Evolutionary conservation across 2,888 invertebrate species (phyloP).

Genomic region (Drosophila recens): DNA sequence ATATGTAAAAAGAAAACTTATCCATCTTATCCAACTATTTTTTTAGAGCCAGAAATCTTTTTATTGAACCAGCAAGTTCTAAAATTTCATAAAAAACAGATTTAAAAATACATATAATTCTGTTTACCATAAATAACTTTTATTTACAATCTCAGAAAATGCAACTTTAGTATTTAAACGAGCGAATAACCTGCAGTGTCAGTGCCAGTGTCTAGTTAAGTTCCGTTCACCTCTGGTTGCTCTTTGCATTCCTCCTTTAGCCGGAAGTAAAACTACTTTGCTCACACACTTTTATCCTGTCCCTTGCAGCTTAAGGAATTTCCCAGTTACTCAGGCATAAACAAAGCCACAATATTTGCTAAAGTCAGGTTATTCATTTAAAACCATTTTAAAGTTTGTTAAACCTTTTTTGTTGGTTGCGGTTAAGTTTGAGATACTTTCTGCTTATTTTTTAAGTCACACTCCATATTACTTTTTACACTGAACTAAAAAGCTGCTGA

Average conservation of each 20-base stretch:
- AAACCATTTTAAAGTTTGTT: conserved; percentile 27
- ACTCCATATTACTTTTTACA: not conserved
- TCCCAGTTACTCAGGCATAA: conserved; percentile 22
- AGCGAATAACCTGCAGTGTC: not conserved
- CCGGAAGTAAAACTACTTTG: conserved; percentile 5
- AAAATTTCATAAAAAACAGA: too few relatives aligned
- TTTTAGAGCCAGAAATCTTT: not conserved
- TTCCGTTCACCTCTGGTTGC: conserved; percentile 1
- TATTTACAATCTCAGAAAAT: not conserved
- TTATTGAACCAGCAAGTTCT: not conserved
- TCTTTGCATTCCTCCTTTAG: not conserved
- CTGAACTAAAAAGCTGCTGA: not conserved
- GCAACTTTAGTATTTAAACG: not conserved
- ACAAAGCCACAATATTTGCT: conserved; percentile 26
- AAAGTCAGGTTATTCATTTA: not conserved
- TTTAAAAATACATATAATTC: not conserved
- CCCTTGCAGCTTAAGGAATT: conserved; percentile 7
- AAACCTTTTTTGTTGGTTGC: not conserved
- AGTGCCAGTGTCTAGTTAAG: not conserved
- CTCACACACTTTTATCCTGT: conserved; percentile 16
- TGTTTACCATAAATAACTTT: not conserved
- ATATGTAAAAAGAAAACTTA: not conserved
- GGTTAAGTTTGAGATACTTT: conserved; percentile 2
- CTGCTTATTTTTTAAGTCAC: conserved; percentile 2
- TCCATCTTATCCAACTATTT: not conserved